phyloP scores from a whole-genome alignment of 1,140 invertebrate genomes.

The Drosophila asahinai region DNA sequence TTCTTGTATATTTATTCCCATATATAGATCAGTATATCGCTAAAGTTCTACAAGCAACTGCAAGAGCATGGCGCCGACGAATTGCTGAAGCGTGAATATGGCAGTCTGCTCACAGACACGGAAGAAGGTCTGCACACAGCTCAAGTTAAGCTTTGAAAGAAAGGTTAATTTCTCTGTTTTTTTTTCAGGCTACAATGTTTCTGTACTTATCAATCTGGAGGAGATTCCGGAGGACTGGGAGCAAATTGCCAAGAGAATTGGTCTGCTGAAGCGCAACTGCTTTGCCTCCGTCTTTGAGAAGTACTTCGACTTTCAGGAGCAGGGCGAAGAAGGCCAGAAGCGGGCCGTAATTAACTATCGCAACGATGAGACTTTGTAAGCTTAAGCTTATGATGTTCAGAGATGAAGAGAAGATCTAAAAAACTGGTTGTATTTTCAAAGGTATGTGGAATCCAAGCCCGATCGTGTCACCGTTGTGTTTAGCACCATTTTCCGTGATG shows the following conservation, averaged over 20 bases:
- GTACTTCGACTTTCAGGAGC: conserved; percentile 99
- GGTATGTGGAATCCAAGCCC: conserved; percentile 98
- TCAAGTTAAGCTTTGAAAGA: neutral
- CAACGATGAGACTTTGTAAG: conserved; percentile 99
- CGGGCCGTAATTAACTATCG: conserved; percentile 99
- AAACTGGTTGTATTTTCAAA: conserved; percentile 40
- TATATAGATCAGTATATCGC: conserved; percentile 96
- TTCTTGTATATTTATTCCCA: neutral
- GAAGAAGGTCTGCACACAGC: conserved; percentile 90
- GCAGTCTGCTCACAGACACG: conserved; percentile 90
- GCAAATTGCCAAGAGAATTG: conserved; percentile 95
- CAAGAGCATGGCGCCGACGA: conserved; percentile 99
- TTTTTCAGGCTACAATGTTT: conserved; percentile 96
- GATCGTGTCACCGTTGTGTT: conserved; percentile 99
- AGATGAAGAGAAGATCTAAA: neutral
- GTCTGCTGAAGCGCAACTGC: conserved; percentile 98
- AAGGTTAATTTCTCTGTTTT: conserved; percentile 25
- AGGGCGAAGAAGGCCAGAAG: conserved; percentile 95
- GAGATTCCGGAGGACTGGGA: conserved; percentile 96
- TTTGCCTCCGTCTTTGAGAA: conserved; percentile 99
- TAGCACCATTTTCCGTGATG: conserved; percentile 99
- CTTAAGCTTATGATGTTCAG: conserved; percentile 37
- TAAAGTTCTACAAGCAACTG: conserved; percentile 99
- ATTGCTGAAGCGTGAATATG: conserved; percentile 96
- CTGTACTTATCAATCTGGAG: conserved; percentile 96